Percentiles rank a stretch among this genome's conserved stretches.
These are phyloP conservation scores for Vanacampus margaritifer DNA, from an alignment of 2,113 vertebrate genomes.

Conservation along the genomic window DNA sequence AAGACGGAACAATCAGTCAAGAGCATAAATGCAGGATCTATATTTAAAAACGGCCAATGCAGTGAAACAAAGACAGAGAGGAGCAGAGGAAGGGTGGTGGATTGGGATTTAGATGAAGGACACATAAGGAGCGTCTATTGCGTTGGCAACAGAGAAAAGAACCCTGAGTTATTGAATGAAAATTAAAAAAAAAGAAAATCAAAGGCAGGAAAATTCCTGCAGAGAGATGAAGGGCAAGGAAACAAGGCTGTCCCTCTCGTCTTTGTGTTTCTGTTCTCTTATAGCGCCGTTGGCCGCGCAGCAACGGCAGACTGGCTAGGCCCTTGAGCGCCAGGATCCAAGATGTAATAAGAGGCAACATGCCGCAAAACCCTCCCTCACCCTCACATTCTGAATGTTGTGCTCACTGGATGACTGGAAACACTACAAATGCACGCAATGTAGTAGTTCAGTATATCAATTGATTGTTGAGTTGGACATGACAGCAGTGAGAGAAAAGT, in stretches of 20 bases:
- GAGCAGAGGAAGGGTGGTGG: conserved; percentile 35
- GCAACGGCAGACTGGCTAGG: conserved; percentile 52
- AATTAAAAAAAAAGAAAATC: conserved; percentile 56
- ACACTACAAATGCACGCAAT: neutral
- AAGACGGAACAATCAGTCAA: conserved; percentile 34
- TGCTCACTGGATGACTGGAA: conserved; percentile 21
- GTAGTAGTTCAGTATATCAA: neutral
- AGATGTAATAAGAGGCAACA: conserved; percentile 48
- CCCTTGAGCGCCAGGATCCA: conserved; percentile 52
- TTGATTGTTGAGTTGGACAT: neutral
- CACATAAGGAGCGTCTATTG: conserved; percentile 56
- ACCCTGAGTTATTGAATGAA: conserved; percentile 53
- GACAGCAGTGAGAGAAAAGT: too few relatives aligned
- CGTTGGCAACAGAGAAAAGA: conserved; percentile 64
- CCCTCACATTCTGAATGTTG: conserved; percentile 25
- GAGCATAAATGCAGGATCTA: conserved; percentile 48
- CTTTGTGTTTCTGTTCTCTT: conserved; percentile 47
- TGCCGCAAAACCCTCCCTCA: neutral
- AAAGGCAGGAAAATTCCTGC: conserved; percentile 62
- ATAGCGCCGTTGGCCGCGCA: conserved; percentile 35
- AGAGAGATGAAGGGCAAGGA: conserved; percentile 49
- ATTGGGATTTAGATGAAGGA: conserved; percentile 65
- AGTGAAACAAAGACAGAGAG: conserved; percentile 35
- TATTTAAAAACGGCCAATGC: conserved; percentile 51
- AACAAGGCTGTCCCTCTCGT: conserved; percentile 51